Percentiles rank a stretch among this genome's conserved stretches.
Evolutionary conservation across 2,888 invertebrate genomes (phyloP).

Genomic region (Ligdia adustata): DNA sequence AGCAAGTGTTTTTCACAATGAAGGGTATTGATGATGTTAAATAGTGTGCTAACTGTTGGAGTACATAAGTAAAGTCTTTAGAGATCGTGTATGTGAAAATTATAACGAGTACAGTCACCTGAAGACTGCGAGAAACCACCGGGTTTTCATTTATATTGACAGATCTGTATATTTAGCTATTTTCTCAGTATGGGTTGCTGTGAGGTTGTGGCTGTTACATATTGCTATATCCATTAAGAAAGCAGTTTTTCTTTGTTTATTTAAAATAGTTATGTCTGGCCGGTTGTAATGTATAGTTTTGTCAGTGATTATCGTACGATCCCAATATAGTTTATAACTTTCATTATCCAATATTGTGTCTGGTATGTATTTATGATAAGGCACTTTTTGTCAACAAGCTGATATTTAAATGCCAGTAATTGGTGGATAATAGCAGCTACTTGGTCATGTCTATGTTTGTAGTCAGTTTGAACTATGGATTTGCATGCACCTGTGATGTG

Average conservation of each 20-base stretch:
- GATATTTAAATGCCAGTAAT: neutral
- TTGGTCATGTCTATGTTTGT: neutral
- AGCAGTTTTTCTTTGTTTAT: neutral
- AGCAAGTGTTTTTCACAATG: no score
- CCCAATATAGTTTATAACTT: neutral
- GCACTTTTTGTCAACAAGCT: neutral
- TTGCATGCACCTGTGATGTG: neutral
- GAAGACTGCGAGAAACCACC: no score
- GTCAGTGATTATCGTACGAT: neutral
- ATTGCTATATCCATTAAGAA: neutral
- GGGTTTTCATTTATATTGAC: neutral
- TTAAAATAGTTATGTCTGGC: neutral
- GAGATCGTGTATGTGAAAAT: no score
- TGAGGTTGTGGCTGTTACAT: neutral
- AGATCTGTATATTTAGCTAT: neutral
- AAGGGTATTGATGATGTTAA: no score
- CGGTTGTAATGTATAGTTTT: neutral
- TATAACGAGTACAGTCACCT: no score
- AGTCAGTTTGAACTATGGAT: neutral
- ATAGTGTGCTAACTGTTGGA: no score
- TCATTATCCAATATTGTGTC: neutral
- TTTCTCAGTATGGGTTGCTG: neutral
- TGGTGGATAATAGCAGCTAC: neutral
- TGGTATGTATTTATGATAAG: neutral
- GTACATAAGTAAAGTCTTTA: no score